phyloP scores from a whole-genome alignment of 2,113 vertebrate species.

The Gnathonemus echidnorhynchus region DNA sequence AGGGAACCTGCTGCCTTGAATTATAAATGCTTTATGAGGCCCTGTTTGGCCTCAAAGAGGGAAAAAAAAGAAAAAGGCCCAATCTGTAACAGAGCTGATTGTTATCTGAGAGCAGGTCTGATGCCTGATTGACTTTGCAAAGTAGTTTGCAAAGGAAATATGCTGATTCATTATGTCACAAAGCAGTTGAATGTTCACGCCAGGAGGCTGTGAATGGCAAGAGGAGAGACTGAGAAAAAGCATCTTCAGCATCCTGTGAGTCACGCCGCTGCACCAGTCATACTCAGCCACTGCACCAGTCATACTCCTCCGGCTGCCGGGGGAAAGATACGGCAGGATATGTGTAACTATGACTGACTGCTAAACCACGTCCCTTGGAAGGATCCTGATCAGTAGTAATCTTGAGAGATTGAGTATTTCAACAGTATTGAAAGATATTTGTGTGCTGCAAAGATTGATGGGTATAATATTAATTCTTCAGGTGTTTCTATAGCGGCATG shows the following conservation, averaged over 20 bases:
- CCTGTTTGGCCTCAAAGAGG: not conserved
- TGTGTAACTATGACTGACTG: not conserved
- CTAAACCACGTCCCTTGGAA: not conserved
- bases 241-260: not conserved
- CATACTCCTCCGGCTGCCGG: not conserved
- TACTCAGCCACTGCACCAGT: not conserved
- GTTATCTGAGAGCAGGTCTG: not conserved
- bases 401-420: not conserved
- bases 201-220: not conserved
- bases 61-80: not conserved
- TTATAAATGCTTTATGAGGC: not conserved
- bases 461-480: not conserved
- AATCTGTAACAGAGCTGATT: not conserved
- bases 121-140: not conserved
- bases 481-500: not conserved
- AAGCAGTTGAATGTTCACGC: not conserved
- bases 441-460: not conserved
- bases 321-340: not conserved
- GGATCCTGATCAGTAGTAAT: not conserved
- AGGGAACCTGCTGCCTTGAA: slow-evolving; percentile 1
- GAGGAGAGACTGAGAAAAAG: not conserved
- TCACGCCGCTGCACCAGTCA: not conserved
- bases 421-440: not conserved
- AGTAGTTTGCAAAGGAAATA: not conserved
- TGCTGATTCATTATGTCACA: not conserved